Conservation (phyloP, 92 coral and sea anemone genomes). For the Bergia puertoricense region DNA sequence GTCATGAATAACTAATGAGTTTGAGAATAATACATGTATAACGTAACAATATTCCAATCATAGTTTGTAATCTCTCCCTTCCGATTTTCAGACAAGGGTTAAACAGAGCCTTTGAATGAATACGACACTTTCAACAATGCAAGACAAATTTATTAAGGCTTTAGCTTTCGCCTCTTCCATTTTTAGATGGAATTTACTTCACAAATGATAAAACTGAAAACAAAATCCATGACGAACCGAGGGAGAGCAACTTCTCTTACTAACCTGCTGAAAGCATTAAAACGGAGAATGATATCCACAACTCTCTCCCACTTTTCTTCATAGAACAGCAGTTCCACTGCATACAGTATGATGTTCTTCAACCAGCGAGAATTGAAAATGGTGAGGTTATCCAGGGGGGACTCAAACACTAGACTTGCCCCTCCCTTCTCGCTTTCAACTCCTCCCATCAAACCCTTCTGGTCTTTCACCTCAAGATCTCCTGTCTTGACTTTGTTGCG, state of each 20-base stretch:
- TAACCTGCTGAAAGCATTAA: constrained; percentile 90
- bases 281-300: constrained; percentile 74
- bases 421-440: constrained; percentile 96
- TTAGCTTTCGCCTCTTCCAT: background rate
- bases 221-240: background rate
- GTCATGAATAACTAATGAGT: too few species aligned
- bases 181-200: background rate
- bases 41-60: too few species aligned
- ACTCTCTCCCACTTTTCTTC: constrained; percentile 93
- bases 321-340: constrained; percentile 88
- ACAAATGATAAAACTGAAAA: background rate
- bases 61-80: too few species aligned
- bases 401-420: constrained; percentile 83
- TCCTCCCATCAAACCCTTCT: constrained; percentile 83
- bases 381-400: constrained; percentile 79
- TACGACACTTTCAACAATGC: background rate
- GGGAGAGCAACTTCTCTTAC: constrained; percentile 1
- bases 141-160: too few species aligned
- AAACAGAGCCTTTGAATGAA: background rate
- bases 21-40: too few species aligned
- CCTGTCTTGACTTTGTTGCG: constrained; percentile 77
- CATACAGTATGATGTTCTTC: constrained; percentile 72
- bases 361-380: constrained; percentile 86
- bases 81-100: background rate
- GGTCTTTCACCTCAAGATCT: constrained; percentile 65